A percentile compares a stretch with the other conserved stretches of the same genome.
Conservation (phyloP, 2,113 vertebrate species). For the Sprattus sprattus region DNA sequence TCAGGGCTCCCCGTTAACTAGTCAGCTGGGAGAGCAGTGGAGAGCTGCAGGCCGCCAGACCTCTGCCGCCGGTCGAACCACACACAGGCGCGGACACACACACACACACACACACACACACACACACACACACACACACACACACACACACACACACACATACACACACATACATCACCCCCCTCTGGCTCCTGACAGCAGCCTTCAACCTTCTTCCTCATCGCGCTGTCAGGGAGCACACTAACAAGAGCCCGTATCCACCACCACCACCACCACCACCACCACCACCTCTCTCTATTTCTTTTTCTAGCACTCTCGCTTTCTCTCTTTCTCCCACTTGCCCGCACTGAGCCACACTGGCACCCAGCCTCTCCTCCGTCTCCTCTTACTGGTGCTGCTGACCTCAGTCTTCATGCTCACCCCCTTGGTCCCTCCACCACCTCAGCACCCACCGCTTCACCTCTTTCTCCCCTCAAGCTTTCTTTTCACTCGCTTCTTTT, state of each 20-base stretch:
- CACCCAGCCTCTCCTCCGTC: not conserved
- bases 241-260: slow-evolving; percentile 87
- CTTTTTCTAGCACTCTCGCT: slow-evolving; percentile 48
- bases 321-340: slow-evolving; percentile 43
- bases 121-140: not conserved
- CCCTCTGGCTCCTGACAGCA: slow-evolving; percentile 82
- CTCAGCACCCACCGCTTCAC: slow-evolving; percentile 12
- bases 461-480: slow-evolving; percentile 46
- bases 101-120: not conserved
- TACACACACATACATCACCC: slow-evolving; percentile 43
- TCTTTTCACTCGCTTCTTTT: not conserved
- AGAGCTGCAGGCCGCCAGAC: slow-evolving; percentile 69
- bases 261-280: slow-evolving; percentile 80
- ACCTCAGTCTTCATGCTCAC: not conserved
- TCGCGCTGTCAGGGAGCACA: slow-evolving; percentile 92
- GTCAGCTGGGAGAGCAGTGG: slow-evolving; percentile 88
- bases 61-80: slow-evolving; percentile 54
- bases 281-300: slow-evolving; percentile 72
- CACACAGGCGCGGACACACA: not conserved
- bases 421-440: not conserved
- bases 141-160: not conserved
- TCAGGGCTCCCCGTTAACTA: slow-evolving; percentile 86
- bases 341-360: slow-evolving; percentile 17
- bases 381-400: not conserved
- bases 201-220: slow-evolving; percentile 72